Evolutionary conservation across 2,797 vertebrate species (phyloP).

Genomic region (Arrhamphus sclerolepis): DNA sequence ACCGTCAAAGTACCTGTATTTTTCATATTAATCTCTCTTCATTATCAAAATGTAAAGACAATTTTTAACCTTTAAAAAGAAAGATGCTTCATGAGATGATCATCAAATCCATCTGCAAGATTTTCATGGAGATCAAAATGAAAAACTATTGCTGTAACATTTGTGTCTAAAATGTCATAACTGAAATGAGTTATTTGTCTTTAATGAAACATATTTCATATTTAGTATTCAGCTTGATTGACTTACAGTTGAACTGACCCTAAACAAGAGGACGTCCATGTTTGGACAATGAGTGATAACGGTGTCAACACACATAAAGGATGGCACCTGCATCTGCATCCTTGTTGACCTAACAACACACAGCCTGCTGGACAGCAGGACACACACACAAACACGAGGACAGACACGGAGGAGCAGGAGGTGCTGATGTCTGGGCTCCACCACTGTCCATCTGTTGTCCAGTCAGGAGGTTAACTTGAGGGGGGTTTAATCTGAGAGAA

Average conservation of each 20-base stretch:
- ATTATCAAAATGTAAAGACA: no score
- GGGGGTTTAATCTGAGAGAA: conserved; percentile 52
- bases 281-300: conserved; percentile 76
- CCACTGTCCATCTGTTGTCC: conserved; percentile 77
- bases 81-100: no score
- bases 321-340: conserved; percentile 72
- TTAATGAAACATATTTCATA: conserved; percentile 1
- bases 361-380: conserved; percentile 27
- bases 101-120: not conserved
- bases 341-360: conserved; percentile 77
- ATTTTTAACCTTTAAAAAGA: no score
- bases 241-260: conserved; percentile 36
- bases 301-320: conserved; percentile 71
- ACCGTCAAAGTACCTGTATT: no score
- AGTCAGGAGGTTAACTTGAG: conserved; percentile 72
- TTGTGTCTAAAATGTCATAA: not conserved
- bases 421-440: conserved; percentile 62
- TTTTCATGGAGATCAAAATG: conserved; percentile 9
- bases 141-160: not conserved
- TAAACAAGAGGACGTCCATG: conserved; percentile 33
- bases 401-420: conserved; percentile 39
- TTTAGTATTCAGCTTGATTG: conserved; percentile 15
- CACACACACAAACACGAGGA: conserved; percentile 25
- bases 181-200: not conserved
- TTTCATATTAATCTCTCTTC: no score